These are phyloP conservation scores for Passer domesticus DNA, from an alignment of 2,113 vertebrate genomes.

Conservation along the genomic window DNA sequence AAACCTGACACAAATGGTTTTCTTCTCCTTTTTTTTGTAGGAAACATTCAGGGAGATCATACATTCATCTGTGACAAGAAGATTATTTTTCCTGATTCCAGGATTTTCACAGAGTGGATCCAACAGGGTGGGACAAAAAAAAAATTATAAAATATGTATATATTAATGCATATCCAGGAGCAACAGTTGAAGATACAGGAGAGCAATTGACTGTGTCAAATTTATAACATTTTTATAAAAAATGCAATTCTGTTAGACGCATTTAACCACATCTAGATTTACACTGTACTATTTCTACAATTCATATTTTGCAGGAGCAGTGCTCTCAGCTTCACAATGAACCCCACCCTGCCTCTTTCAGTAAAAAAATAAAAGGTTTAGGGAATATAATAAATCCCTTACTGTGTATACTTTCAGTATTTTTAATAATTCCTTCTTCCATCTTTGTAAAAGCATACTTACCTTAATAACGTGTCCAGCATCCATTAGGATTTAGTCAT, in stretches of 20 bases:
- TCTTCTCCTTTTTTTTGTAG: background rate
- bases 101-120: background rate
- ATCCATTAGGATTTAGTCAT: background rate
- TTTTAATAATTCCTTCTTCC: background rate
- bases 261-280: background rate
- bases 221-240: background rate
- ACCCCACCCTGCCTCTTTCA: background rate
- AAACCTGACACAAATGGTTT: rapidly evolving
- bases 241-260: background rate
- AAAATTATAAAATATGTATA: background rate
- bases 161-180: background rate
- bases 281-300: background rate
- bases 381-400: background rate
- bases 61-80: background rate
- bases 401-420: background rate
- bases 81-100: background rate
- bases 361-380: background rate
- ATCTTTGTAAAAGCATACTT: background rate
- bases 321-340: background rate
- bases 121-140: background rate
- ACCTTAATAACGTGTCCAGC: background rate
- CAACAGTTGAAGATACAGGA: background rate
- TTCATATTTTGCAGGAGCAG: background rate
- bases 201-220: background rate
- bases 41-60: background rate